phyloP scores from a whole-genome alignment of 1,140 invertebrate species.

The Meloidogyne chitwoodi region DNA sequence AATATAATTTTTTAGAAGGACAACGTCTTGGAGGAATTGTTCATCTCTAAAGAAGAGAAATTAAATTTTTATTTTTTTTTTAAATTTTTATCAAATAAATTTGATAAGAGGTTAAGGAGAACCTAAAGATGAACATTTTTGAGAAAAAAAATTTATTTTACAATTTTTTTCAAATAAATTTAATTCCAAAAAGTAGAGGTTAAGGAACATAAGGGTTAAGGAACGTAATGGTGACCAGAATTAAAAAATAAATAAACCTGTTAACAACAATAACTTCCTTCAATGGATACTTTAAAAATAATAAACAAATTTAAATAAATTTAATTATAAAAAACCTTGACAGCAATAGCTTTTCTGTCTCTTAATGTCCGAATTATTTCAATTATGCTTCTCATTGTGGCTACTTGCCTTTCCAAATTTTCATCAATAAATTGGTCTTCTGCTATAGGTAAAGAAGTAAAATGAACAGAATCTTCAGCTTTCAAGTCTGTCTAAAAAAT shows the following conservation, averaged over 20 bases:
- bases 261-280: conserved; percentile 91
- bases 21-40: conserved; percentile 75
- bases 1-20: conserved; percentile 78
- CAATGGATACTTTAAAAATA: conserved; percentile 73
- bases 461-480: conserved; percentile 56
- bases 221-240: too few species aligned
- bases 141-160: too few species aligned
- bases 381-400: conserved; percentile 87
- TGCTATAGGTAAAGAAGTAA: conserved; percentile 41
- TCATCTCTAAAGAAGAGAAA: conserved; percentile 67
- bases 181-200: too few species aligned
- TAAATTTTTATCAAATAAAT: too few species aligned
- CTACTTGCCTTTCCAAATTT: conserved; percentile 81
- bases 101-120: too few species aligned
- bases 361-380: conserved; percentile 85
- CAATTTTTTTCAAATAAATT: too few species aligned
- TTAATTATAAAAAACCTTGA: conserved; percentile 67
- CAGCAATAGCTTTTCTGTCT: conserved; percentile 84
- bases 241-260: conserved; percentile 6
- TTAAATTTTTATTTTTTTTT: too few species aligned
- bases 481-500: background rate
- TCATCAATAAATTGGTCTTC: conserved; percentile 72
- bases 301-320: background rate
- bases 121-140: too few species aligned
- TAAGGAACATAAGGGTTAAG: too few species aligned